Percentiles rank a stretch among this genome's conserved stretches.
These are phyloP conservation scores for Montipora capricornis DNA, from an alignment of 64 coral and sea anemone species.

Conservation along the genomic window DNA sequence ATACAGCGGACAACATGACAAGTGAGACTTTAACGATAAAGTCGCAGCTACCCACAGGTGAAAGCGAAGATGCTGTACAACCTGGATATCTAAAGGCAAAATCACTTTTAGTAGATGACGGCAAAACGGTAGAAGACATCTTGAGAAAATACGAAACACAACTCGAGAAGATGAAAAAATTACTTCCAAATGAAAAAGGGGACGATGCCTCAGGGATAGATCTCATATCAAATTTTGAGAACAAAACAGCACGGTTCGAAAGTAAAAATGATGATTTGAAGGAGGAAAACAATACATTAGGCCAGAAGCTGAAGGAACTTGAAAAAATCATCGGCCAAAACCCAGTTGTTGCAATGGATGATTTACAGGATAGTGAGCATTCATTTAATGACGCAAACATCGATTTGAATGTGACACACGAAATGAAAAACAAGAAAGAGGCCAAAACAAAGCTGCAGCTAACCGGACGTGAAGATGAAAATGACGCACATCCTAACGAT, in stretches of 20 bases:
- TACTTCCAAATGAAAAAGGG: background rate
- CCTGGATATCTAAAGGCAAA: no score
- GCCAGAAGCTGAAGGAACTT: background rate
- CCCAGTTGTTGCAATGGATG: background rate
- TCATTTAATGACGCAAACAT: background rate
- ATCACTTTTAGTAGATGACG: background rate
- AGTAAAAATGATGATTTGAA: background rate
- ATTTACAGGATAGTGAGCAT: background rate
- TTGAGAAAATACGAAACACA: conserved; percentile 25
- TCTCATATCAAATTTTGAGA: background rate
- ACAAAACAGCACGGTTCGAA: background rate
- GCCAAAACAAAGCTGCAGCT: background rate
- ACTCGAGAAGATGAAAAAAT: background rate
- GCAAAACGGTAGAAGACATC: conserved; percentile 8
- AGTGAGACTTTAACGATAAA: background rate
- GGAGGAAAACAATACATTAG: background rate
- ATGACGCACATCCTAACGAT: no score
- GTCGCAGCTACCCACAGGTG: background rate
- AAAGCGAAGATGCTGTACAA: background rate
- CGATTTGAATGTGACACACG: background rate
- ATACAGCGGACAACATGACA: background rate
- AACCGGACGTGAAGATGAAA: no score
- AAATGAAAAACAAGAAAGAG: conserved; percentile 11
- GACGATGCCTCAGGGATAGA: background rate
- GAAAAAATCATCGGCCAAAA: background rate